phyloP scores from a whole-genome alignment of 2,113 vertebrate species.

The Gymnocephalus cernua region DNA sequence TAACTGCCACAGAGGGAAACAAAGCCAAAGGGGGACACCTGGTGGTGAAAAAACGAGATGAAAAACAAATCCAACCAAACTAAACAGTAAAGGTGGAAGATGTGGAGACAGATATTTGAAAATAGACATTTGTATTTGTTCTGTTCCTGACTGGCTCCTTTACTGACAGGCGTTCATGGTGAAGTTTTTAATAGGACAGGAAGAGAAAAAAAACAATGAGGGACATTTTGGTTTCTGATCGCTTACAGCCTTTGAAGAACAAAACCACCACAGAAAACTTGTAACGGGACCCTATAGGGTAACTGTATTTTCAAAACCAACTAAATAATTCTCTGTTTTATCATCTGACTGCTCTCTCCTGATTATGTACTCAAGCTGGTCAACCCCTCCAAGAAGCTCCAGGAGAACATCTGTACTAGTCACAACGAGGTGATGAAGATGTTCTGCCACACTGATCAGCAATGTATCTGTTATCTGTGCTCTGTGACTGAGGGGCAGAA shows the following conservation, averaged over 20 bases:
- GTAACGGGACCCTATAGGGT: too few species aligned
- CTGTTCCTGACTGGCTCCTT: not conserved
- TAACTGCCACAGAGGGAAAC: not conserved
- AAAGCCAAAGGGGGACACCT: not conserved
- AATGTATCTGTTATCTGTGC: slow-evolving; percentile 21
- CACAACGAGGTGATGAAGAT: slow-evolving; percentile 12
- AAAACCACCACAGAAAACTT: too few species aligned
- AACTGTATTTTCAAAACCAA: too few species aligned
- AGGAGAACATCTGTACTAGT: slow-evolving; percentile 7
- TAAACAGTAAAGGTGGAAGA: not conserved
- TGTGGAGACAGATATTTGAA: not conserved
- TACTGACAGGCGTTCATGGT: not conserved
- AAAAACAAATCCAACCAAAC: not conserved
- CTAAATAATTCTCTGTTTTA: too few species aligned
- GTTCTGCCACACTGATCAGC: slow-evolving; percentile 14
- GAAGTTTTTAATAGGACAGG: too few species aligned
- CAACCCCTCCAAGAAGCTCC: not conserved
- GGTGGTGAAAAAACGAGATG: not conserved
- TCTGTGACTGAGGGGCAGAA: not conserved
- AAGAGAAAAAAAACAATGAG: too few species aligned
- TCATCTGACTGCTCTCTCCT: too few species aligned
- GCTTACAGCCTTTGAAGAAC: too few species aligned
- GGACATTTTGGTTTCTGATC: too few species aligned
- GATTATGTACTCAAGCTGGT: not conserved
- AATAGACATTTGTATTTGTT: not conserved